Evolutionary conservation across 2,113 vertebrate genomes (phyloP).

Genomic region (Callipepla squamata): DNA sequence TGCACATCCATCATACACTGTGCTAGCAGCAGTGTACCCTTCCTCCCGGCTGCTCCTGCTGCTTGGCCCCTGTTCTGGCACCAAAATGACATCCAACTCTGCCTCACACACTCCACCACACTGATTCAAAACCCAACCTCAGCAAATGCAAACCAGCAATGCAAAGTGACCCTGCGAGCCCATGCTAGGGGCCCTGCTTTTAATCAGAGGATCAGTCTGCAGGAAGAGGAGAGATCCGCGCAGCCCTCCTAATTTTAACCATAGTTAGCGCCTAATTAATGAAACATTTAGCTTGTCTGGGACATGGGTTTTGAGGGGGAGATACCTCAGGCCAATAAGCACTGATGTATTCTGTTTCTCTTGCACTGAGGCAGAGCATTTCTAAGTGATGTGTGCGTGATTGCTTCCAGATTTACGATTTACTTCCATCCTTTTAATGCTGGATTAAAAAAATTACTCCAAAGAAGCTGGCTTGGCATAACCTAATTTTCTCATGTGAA

Average conservation of each 20-base stretch:
- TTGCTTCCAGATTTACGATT: slow-evolving; percentile 67
- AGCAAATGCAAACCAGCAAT: not conserved
- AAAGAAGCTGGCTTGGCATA: slow-evolving; percentile 36
- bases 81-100: not conserved
- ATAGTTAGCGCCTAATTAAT: slow-evolving; percentile 62
- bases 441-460: not conserved
- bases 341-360: slow-evolving; percentile 46
- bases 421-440: slow-evolving; percentile 52
- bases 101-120: not conserved
- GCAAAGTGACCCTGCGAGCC: not conserved
- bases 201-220: not conserved
- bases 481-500: slow-evolving; percentile 72
- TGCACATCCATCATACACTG: rapidly evolving
- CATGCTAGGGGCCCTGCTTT: not conserved
- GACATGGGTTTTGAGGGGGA: slow-evolving; percentile 29
- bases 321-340: slow-evolving; percentile 48
- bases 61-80: not conserved
- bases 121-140: not conserved
- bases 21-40: not conserved
- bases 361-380: slow-evolving; percentile 53
- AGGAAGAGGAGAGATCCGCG: slow-evolving; percentile 17
- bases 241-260: slow-evolving; percentile 54
- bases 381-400: slow-evolving; percentile 60
- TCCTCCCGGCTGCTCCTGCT: not conserved
- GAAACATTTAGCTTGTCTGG: slow-evolving; percentile 69